Evolutionary conservation across 2,888 invertebrate genomes (phyloP).

Genomic region (Tribolium freemani): DNA sequence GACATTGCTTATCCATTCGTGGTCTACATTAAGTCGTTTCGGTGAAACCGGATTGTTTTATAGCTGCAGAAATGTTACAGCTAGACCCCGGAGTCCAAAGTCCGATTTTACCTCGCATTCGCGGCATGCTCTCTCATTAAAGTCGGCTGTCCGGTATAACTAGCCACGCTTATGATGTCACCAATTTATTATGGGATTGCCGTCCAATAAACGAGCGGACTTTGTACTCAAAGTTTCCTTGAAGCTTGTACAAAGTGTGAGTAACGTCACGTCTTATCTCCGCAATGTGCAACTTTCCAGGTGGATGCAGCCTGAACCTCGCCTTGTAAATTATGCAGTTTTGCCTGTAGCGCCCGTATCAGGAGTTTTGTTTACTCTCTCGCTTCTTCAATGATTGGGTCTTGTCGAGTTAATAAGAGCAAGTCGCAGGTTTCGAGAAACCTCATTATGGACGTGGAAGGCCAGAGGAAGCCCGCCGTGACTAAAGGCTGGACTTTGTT

Average conservation of each 20-base stretch:
- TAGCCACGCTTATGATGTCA: slow-evolving; percentile 41
- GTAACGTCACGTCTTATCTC: slow-evolving; percentile 16
- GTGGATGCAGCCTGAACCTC: background rate
- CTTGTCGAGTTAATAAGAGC: slow-evolving; percentile 2
- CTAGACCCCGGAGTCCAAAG: slow-evolving; percentile 37
- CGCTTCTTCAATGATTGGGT: background rate
- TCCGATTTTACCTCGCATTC: slow-evolving; percentile 37
- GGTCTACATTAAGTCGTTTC: background rate
- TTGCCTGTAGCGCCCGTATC: too few relatives aligned
- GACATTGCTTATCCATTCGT: background rate
- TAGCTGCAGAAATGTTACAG: slow-evolving; percentile 4
- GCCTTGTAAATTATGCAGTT: too few relatives aligned
- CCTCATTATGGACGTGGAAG: slow-evolving; percentile 11
- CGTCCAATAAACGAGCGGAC: slow-evolving; percentile 25
- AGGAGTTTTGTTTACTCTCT: background rate
- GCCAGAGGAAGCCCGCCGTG: slow-evolving; percentile 26
- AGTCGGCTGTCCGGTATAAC: slow-evolving; percentile 25
- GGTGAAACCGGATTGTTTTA: slow-evolving; percentile 15
- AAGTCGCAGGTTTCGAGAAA: slow-evolving; percentile 16
- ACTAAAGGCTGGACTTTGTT: slow-evolving; percentile 35
- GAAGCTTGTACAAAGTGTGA: slow-evolving; percentile 3
- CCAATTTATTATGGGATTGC: slow-evolving; percentile 38
- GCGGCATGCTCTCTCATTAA: slow-evolving; percentile 41
- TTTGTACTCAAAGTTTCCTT: slow-evolving; percentile 36
- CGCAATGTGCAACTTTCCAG: background rate